Evolutionary conservation across 2,888 invertebrate species (phyloP).

Genomic region (Dasysyrphus albostriatus): DNA sequence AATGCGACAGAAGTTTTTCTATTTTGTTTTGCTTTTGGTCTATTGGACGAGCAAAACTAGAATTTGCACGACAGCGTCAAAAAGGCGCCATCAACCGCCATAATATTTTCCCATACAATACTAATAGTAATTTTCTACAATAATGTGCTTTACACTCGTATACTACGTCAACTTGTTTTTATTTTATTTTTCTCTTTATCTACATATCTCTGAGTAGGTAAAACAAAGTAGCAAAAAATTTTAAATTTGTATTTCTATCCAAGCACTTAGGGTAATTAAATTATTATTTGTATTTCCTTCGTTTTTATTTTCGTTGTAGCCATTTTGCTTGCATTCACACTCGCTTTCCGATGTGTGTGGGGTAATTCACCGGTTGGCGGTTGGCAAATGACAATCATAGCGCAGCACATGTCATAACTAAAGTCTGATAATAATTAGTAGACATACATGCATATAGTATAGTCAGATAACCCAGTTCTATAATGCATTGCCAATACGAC

Average conservation of each 20-base stretch:
- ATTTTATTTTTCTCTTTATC: neutral
- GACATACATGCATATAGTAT: neutral
- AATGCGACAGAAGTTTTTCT: conserved; percentile 2
- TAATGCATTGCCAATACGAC: conserved; percentile 15
- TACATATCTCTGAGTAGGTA: neutral
- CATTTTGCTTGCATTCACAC: conserved; percentile 1
- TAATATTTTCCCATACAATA: neutral
- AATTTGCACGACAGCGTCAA: conserved; percentile 62
- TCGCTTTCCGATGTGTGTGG: conserved; percentile 17
- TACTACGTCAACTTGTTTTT: conserved; percentile 22
- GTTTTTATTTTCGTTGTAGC: neutral
- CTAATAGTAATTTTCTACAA: conserved; percentile 8
- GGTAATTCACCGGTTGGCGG: conserved; percentile 59
- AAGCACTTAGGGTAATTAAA: conserved; percentile 31
- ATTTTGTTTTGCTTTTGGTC: neutral
- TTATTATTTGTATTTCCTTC: conserved; percentile 45
- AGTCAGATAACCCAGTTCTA: conserved; percentile 46
- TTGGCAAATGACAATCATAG: conserved; percentile 17
- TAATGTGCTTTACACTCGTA: neutral
- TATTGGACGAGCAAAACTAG: conserved; percentile 29
- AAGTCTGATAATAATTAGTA: conserved; percentile 42
- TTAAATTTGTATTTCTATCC: conserved; percentile 1
- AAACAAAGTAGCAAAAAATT: conserved; percentile 8
- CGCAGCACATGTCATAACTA: conserved; percentile 54
- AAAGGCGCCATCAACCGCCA: conserved; percentile 58